Evolutionary conservation across 2,113 vertebrate genomes (phyloP).

Genomic region (Gorilla gorilla): DNA sequence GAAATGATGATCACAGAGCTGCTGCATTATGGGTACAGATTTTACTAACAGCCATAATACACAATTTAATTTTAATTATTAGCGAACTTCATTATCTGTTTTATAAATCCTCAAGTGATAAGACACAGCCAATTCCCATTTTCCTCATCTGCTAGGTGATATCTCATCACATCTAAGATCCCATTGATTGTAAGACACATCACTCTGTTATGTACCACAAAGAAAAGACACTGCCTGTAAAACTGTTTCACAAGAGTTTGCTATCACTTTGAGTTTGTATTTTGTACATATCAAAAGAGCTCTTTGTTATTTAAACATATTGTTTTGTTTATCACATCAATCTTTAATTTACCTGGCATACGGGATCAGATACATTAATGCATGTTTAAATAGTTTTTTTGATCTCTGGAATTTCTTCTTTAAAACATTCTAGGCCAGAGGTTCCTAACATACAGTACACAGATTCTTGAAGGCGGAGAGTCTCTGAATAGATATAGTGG

Average conservation of each 20-base stretch:
- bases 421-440: no score
- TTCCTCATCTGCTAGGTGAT: background rate
- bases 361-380: background rate
- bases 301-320: background rate
- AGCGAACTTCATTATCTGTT: background rate
- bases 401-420: background rate
- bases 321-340: background rate
- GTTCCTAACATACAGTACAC: background rate
- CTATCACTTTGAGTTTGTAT: background rate
- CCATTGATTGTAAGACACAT: background rate
- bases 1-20: background rate
- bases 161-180: conserved; percentile 1
- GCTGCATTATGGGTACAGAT: background rate
- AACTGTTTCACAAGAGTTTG: background rate
- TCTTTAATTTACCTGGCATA: background rate
- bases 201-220: background rate
- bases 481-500: background rate
- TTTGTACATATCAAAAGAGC: background rate
- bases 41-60: background rate
- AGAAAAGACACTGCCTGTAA: background rate
- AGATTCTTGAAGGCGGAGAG: background rate
- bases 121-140: background rate
- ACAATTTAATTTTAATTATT: background rate
- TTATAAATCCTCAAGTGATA: background rate
- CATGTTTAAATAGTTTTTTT: background rate